Percentiles rank a stretch among this genome's conserved stretches.
These are phyloP conservation scores for Dromas ardeola DNA, from an alignment of 2,113 vertebrate genomes.

Conservation along the genomic window DNA sequence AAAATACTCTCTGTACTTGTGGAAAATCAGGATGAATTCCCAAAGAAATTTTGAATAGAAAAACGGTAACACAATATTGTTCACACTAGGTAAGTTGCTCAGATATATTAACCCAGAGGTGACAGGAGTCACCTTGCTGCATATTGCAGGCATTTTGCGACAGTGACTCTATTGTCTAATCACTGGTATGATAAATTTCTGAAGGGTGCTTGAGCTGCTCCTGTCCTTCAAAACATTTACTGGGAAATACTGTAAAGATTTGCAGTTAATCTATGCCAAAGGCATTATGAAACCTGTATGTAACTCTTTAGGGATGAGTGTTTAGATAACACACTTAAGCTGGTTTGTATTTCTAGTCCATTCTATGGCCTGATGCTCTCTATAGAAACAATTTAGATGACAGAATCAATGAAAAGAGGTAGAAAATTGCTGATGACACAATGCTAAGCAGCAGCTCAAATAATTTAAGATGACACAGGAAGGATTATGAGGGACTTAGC, in stretches of 20 bases:
- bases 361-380: constrained; percentile 13
- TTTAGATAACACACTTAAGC: constrained; percentile 16
- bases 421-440: constrained; percentile 60
- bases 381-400: constrained; percentile 54
- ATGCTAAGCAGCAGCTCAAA: constrained; percentile 63
- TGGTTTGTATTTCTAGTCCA: constrained; percentile 7
- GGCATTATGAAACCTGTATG: not conserved
- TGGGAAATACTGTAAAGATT: not conserved
- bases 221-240: not conserved
- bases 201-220: not conserved
- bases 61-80: not conserved
- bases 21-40: not conserved
- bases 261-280: not conserved
- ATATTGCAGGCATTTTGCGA: not conserved
- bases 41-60: not conserved
- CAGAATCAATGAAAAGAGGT: constrained; percentile 58
- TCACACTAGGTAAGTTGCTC: not conserved
- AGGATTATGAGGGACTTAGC: constrained; percentile 59
- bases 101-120: not conserved
- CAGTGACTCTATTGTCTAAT: not conserved
- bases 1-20: not conserved
- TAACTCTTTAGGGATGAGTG: not conserved
- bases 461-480: constrained; percentile 52
- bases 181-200: not conserved
- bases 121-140: not conserved